Base-by-base conservation (phyloP, 2,888 invertebrate species). In the Unio pictorum region DNA sequence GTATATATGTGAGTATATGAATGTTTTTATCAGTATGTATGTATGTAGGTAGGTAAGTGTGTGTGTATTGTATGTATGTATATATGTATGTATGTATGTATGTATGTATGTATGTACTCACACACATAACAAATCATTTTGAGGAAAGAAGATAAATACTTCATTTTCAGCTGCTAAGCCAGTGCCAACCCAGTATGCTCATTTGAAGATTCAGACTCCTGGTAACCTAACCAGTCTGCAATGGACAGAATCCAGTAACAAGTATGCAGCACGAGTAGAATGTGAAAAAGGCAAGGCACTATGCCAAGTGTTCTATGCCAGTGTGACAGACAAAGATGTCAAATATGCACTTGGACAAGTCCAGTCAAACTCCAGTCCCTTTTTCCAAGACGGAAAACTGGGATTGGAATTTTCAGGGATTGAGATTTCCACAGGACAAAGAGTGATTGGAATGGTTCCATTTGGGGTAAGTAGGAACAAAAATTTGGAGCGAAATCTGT, bases 351-450 rank as follows among this genome's bases (percentile, higher is more conserved):
- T 56, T 34, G 61, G 64, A 6, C 1, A 34, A 45, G 45, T 45
- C 45, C 45, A 45, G 45, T 45, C 45, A 45, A 45, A 45, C 45
- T 55, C 54, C 11, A 55, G 62, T 34, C 26, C n/a, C 45, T 23
- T 26, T 26, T 55, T 45, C 26, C 63, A 62, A 23, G 55, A 54
- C 60, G 63, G 34, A 28, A 62, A 59, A 18, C 58, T 73, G 26
- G 76, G 79, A 0, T 64, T 60, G 56, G 75, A 75, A 66, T 81
- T 79, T 64, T 73, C 78, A 59, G 81, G 81, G 15, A 67, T 63
- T 61, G 72, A 73, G 66, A 58, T 67, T 61, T 66, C 56, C 34
- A 55, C 60, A 26, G 74, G 79, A 23, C 66, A 68, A 59, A 67
- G 71, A 45, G 75, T 81, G 7, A 75, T 81, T 67, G 81, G 81